Conservation (phyloP, 2,797 vertebrate species). For the Calcarius lapponicus region DNA sequence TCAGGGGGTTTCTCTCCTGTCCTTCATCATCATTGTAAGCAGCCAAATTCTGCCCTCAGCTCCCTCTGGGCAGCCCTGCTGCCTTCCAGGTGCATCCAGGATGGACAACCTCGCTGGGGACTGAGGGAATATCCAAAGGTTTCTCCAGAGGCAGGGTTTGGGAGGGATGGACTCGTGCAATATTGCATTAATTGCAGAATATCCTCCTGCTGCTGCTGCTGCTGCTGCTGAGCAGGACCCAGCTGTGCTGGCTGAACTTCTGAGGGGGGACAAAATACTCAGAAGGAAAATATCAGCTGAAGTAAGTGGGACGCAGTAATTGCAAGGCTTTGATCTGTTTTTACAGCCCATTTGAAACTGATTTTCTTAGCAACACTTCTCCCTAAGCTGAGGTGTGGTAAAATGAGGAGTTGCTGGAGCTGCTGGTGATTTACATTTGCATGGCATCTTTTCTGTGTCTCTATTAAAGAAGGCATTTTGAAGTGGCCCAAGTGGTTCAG, state of each 20-base stretch:
- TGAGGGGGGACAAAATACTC: neutral
- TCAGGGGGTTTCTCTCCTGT: neutral
- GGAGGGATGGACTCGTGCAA: neutral
- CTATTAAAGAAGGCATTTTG: neutral
- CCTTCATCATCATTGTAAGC: neutral
- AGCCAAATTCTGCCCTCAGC: neutral
- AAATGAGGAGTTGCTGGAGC: neutral
- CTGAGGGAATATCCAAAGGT: neutral
- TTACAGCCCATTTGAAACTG: neutral
- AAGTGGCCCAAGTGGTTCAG: slow-evolving; percentile 26
- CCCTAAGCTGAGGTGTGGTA: neutral
- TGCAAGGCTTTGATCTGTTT: neutral
- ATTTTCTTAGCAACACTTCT: neutral
- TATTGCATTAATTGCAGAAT: neutral
- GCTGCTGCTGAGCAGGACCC: neutral
- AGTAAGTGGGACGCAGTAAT: neutral
- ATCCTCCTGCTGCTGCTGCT: neutral
- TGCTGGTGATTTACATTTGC: neutral
- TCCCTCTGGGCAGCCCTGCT: neutral
- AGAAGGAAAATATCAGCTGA: neutral
- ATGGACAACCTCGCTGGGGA: neutral
- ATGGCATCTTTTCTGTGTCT: neutral
- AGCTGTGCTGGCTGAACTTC: neutral
- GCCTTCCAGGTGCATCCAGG: neutral
- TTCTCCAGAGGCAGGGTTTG: neutral